Conservation (phyloP, 2,888 invertebrate species). For the Cataglyphis rosenhaueri region DNA sequence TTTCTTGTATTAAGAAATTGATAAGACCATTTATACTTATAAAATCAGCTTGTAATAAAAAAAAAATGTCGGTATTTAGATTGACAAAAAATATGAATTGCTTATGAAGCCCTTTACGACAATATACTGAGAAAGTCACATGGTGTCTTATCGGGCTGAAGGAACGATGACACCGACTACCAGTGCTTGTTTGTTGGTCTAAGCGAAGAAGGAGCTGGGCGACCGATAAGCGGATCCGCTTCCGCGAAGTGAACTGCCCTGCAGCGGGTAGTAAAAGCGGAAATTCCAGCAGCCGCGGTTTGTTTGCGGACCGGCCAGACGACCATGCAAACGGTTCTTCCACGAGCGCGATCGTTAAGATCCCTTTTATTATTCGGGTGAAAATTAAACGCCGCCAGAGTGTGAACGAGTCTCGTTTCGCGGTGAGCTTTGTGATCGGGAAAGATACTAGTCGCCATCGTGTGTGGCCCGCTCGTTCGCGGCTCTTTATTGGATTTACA, state of each 20-base stretch:
- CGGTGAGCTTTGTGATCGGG: slow-evolving; percentile 56
- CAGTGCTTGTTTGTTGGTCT: slow-evolving; percentile 75
- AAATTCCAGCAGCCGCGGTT: slow-evolving; percentile 74
- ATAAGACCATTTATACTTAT: neutral
- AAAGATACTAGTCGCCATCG: slow-evolving; percentile 65
- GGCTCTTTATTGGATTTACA: slow-evolving; percentile 74
- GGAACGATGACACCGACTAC: slow-evolving; percentile 55
- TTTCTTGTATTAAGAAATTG: neutral
- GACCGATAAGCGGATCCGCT: slow-evolving; percentile 78
- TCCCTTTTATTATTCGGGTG: slow-evolving; percentile 72
- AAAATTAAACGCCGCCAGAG: slow-evolving; percentile 64
- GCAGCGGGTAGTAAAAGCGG: slow-evolving; percentile 76
- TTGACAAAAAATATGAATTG: neutral
- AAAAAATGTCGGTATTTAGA: neutral
- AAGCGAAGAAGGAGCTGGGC: slow-evolving; percentile 70
- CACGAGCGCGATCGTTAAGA: slow-evolving; percentile 67
- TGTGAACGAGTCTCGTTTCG: slow-evolving; percentile 64
- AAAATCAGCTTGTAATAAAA: neutral
- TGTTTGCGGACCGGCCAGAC: slow-evolving; percentile 76
- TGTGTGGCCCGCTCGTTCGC: slow-evolving; percentile 73
- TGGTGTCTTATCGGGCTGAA: slow-evolving; percentile 37
- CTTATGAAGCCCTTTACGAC: neutral
- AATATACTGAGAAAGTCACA: slow-evolving; percentile 24
- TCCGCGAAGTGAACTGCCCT: slow-evolving; percentile 79
- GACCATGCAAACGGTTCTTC: slow-evolving; percentile 72